These are phyloP conservation scores for Copidosoma floridanum DNA, from an alignment of 1,140 invertebrate genomes.

Conservation along the genomic window DNA sequence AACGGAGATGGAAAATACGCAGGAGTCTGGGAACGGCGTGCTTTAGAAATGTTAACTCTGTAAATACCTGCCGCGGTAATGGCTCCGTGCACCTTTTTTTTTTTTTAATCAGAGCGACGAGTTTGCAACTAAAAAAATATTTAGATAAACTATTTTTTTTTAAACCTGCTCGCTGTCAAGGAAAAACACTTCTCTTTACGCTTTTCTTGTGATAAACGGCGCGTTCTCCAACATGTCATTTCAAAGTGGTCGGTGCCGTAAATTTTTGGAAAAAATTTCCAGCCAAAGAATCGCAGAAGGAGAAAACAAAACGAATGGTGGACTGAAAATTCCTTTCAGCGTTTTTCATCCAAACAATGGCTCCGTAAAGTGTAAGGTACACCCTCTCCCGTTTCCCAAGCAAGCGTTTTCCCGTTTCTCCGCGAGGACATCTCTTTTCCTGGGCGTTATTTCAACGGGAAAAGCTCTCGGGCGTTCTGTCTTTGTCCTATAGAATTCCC, in stretches of 20 bases:
- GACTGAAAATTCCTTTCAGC: constrained; percentile 5
- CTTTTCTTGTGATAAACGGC: too few relatives aligned
- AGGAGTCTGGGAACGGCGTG: constrained; percentile 46
- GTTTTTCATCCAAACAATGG: constrained; percentile 9
- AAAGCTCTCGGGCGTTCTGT: constrained; percentile 29
- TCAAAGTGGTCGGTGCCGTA: too few relatives aligned
- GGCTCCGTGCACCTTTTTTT: too few relatives aligned
- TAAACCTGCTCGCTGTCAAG: too few relatives aligned
- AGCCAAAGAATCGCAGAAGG: too few relatives aligned
- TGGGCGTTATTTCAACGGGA: constrained; percentile 41
- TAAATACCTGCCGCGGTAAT: constrained; percentile 52
- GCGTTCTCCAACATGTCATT: too few relatives aligned
- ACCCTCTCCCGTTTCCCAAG: too few relatives aligned
- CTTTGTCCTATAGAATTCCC: constrained; percentile 40
- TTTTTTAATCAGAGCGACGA: too few relatives aligned
- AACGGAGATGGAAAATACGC: not conserved
- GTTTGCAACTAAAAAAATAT: too few relatives aligned
- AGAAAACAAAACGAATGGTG: not conserved
- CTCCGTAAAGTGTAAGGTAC: constrained; percentile 20
- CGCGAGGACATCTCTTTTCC: constrained; percentile 23
- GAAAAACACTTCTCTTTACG: too few relatives aligned
- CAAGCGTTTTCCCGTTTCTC: constrained; percentile 23
- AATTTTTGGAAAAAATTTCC: too few relatives aligned
- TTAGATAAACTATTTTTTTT: too few relatives aligned
- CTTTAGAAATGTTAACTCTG: constrained; percentile 58